phyloP scores from a whole-genome alignment of 2,113 vertebrate species.

The Periophthalmus modestus region DNA sequence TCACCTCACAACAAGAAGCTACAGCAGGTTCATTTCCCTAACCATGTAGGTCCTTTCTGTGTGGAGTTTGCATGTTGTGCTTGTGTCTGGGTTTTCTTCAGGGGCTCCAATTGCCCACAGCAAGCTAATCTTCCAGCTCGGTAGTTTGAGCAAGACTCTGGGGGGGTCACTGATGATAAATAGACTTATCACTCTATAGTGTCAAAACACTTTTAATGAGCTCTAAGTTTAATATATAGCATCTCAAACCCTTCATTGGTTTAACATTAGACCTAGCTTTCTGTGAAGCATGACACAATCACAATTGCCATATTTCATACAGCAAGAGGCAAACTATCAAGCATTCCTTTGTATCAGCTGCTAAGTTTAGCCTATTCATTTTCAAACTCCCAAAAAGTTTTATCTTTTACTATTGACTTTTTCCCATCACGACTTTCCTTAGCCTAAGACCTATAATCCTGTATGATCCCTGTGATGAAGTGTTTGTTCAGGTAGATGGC shows the following conservation, averaged over 20 bases:
- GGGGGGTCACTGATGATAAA: too few species aligned
- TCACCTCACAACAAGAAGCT: too few species aligned
- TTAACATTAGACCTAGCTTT: too few species aligned
- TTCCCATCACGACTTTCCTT: conserved; percentile 40
- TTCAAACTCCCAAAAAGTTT: conserved; percentile 5
- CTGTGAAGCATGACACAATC: too few species aligned
- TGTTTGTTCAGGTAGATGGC: conserved; percentile 53
- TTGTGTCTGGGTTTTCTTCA: background rate
- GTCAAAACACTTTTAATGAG: too few species aligned
- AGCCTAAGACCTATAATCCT: conserved; percentile 53
- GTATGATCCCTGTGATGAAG: conserved; percentile 63
- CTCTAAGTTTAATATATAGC: too few species aligned
- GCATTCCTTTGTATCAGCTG: background rate
- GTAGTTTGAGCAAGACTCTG: background rate
- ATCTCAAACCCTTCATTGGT: too few species aligned
- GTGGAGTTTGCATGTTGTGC: background rate
- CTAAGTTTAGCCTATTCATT: background rate
- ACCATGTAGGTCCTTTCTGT: too few species aligned
- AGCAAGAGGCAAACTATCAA: background rate
- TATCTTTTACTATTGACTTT: background rate
- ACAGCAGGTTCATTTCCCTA: too few species aligned
- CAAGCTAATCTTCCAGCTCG: background rate
- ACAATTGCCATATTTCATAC: too few species aligned
- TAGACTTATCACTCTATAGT: too few species aligned
- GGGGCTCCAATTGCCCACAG: background rate